Evolutionary conservation across 1,140 invertebrate species (phyloP).

Genomic region (Frieseomelitta varia): DNA sequence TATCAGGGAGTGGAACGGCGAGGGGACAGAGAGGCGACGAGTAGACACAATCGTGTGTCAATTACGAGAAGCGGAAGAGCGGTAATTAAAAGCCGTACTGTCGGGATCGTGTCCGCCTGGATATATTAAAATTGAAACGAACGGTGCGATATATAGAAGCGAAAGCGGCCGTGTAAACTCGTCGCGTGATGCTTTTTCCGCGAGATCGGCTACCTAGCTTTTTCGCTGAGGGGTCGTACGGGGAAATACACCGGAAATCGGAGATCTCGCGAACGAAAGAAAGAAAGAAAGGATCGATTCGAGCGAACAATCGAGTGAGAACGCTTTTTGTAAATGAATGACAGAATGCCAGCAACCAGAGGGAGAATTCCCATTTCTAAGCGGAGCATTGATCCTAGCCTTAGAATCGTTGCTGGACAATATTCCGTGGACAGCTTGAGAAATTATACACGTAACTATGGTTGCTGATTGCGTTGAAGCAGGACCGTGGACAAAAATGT

Average conservation of each 20-base stretch:
- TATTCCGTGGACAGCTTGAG: too few species aligned
- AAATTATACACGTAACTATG: too few species aligned
- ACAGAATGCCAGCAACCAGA: neutral
- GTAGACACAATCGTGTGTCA: slow-evolving; percentile 10
- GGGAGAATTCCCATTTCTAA: neutral
- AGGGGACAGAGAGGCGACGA: too few species aligned
- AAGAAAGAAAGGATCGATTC: too few species aligned
- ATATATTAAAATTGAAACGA: slow-evolving; percentile 26
- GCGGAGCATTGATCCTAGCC: neutral
- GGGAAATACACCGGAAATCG: neutral
- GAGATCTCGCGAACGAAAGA: too few species aligned
- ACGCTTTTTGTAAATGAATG: neutral
- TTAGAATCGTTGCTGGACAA: neutral
- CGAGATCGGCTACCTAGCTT: too few species aligned
- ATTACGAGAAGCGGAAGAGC: slow-evolving; percentile 1
- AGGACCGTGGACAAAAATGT: too few species aligned
- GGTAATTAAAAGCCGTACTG: slow-evolving; percentile 33
- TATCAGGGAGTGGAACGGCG: neutral
- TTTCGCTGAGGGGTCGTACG: neutral
- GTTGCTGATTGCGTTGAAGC: too few species aligned
- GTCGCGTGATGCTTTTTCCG: neutral
- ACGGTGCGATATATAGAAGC: slow-evolving; percentile 2
- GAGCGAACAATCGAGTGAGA: neutral
- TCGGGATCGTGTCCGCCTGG: neutral
- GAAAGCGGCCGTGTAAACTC: neutral